phyloP scores from a whole-genome alignment of 2,888 invertebrate genomes.

The Lepidocyrtoides sp. region DNA sequence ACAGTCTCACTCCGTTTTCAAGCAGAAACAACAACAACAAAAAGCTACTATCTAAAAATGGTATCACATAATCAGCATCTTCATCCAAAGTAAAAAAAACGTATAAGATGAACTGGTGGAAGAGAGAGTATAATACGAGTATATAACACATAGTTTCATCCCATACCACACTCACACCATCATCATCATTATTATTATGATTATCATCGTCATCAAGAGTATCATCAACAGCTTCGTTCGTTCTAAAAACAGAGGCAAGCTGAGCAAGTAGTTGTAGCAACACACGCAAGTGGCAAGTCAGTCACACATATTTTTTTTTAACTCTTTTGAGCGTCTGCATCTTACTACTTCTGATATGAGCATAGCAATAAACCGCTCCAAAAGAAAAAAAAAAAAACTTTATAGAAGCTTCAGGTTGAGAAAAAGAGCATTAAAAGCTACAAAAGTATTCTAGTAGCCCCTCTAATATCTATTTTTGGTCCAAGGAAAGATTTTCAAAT shows the following conservation, averaged over 20 bases:
- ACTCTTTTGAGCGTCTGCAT: neutral
- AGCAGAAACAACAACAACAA: neutral
- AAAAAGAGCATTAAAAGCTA: neutral
- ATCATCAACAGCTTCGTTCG: slow-evolving; percentile 72
- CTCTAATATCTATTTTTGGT: slow-evolving; percentile 14
- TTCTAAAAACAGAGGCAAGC: slow-evolving; percentile 48
- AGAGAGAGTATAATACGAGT: neutral
- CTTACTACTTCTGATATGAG: neutral
- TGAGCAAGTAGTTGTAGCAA: neutral
- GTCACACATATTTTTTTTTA: neutral
- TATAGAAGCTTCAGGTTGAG: neutral
- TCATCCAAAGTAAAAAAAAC: neutral
- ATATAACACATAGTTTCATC: neutral
- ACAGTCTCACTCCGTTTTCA: neutral
- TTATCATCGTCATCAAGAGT: slow-evolving; percentile 74
- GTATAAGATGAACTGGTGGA: neutral
- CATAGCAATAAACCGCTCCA: neutral
- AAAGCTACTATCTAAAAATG: neutral
- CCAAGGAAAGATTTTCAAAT: slow-evolving; percentile 64
- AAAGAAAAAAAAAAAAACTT: neutral
- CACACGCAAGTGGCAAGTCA: neutral
- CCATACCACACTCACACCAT: neutral
- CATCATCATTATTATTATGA: slow-evolving; percentile 69
- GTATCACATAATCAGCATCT: slow-evolving; percentile 4
- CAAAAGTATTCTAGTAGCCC: neutral